phyloP scores from a whole-genome alignment of 2,888 invertebrate genomes.

The Mythimna pallens region DNA sequence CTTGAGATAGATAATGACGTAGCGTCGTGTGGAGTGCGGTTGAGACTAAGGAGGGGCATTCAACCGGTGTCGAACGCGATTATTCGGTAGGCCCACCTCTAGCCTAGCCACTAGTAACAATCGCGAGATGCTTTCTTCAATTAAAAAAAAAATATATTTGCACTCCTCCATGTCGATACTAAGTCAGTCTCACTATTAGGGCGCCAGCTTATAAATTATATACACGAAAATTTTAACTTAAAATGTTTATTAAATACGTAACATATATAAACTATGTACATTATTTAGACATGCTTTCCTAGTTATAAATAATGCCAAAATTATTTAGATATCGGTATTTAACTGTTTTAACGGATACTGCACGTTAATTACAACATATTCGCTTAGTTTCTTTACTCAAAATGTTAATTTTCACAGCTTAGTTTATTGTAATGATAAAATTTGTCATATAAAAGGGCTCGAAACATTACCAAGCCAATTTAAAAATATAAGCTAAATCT shows the following conservation, averaged over 20 bases:
- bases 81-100: background rate
- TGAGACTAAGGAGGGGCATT: background rate
- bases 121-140: background rate
- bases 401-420: slow-evolving; percentile 20
- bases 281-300: slow-evolving; percentile 64
- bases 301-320: slow-evolving; percentile 64
- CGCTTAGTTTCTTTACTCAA: slow-evolving; percentile 27
- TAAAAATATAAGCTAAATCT: slow-evolving; percentile 12
- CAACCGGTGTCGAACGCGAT: background rate
- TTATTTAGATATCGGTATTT: slow-evolving; percentile 55
- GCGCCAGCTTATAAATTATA: slow-evolving; percentile 51
- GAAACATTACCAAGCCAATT: slow-evolving; percentile 14
- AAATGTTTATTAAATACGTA: slow-evolving; percentile 63
- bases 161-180: background rate
- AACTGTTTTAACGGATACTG: slow-evolving; percentile 48
- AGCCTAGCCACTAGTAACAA: background rate
- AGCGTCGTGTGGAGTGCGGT: background rate
- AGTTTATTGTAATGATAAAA: slow-evolving; percentile 31
- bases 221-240: slow-evolving; percentile 52
- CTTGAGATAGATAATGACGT: slow-evolving; percentile 24
- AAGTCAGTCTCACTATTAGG: slow-evolving; percentile 24
- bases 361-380: slow-evolving; percentile 48
- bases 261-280: slow-evolving; percentile 54
- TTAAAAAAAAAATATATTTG: background rate
- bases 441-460: slow-evolving; percentile 50